phyloP scores from a whole-genome alignment of 2,888 invertebrate genomes.

The Diloba caeruleocephala region DNA sequence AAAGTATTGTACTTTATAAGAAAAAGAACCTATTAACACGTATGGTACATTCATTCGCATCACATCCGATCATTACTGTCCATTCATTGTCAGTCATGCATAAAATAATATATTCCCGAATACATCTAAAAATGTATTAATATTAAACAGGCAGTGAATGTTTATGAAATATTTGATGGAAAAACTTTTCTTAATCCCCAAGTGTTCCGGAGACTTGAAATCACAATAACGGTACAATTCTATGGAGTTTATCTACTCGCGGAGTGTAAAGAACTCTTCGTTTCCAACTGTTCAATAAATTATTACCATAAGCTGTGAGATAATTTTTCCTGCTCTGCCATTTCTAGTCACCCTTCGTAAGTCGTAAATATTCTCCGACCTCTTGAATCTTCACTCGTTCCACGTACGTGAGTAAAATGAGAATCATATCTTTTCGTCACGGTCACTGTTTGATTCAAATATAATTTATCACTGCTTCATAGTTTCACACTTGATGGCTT shows the following conservation, averaged over 20 bases:
- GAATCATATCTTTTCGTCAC: conserved; percentile 43
- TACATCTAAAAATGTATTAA: conserved; percentile 39
- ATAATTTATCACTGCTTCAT: conserved; percentile 38
- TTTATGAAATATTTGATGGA: conserved; percentile 27
- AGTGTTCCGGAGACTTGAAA: background rate
- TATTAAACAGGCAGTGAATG: conserved; percentile 36
- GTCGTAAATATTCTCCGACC: conserved; percentile 50
- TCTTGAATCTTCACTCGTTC: conserved; percentile 43
- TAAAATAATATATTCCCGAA: conserved; percentile 45
- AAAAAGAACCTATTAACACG: background rate
- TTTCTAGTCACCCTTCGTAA: conserved; percentile 28
- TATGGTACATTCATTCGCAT: conserved; percentile 38
- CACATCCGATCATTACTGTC: conserved; percentile 52
- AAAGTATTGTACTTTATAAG: background rate
- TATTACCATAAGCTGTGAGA: conserved; percentile 23
- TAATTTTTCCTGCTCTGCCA: conserved; percentile 24
- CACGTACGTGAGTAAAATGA: conserved; percentile 48
- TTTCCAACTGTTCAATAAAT: conserved; percentile 27
- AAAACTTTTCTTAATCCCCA: conserved; percentile 8
- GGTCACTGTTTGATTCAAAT: conserved; percentile 42
- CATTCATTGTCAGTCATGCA: conserved; percentile 45
- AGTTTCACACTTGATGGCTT: conserved; percentile 22
- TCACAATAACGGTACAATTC: conserved; percentile 8
- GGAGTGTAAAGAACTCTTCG: conserved; percentile 13
- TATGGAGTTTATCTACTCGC: background rate